These are phyloP conservation scores for Eudasyphora cyanicolor DNA, from an alignment of 2,888 invertebrate genomes.

Conservation along the genomic window DNA sequence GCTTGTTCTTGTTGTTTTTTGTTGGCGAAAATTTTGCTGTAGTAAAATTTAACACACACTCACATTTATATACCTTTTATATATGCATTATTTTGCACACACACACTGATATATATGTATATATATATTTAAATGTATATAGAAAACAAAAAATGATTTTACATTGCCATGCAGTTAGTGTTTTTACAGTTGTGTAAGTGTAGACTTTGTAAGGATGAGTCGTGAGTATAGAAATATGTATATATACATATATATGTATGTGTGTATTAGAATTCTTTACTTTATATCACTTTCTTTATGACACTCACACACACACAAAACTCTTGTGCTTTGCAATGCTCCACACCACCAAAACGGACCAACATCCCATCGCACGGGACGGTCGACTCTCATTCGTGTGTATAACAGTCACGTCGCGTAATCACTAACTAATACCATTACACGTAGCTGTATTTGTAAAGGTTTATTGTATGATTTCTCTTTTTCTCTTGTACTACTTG, in stretches of 20 bases:
- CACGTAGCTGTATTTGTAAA: not conserved
- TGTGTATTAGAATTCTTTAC: not conserved
- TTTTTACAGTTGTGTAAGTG: conserved; percentile 43
- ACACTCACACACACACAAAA: not conserved
- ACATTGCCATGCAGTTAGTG: conserved; percentile 47
- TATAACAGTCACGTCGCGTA: not conserved
- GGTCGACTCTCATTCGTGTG: not conserved
- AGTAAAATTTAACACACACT: conserved; percentile 3
- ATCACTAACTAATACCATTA: not conserved
- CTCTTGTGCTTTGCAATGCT: not conserved
- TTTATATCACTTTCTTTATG: conserved; percentile 58
- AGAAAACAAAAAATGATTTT: not conserved
- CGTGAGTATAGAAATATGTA: not conserved
- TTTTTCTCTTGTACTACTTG: not conserved
- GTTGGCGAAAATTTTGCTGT: conserved; percentile 5
- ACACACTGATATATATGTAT: not conserved
- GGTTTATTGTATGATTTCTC: not conserved
- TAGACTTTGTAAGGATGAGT: not conserved
- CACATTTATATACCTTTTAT: conserved; percentile 10
- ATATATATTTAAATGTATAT: not conserved
- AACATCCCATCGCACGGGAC: too few species aligned
- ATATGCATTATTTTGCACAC: not conserved
- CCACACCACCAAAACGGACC: not conserved
- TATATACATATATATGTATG: conserved; percentile 6
- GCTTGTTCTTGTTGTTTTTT: not conserved